These are phyloP conservation scores for Agraylea sexmaculata DNA, from an alignment of 1,140 invertebrate genomes.

Conservation along the genomic window DNA sequence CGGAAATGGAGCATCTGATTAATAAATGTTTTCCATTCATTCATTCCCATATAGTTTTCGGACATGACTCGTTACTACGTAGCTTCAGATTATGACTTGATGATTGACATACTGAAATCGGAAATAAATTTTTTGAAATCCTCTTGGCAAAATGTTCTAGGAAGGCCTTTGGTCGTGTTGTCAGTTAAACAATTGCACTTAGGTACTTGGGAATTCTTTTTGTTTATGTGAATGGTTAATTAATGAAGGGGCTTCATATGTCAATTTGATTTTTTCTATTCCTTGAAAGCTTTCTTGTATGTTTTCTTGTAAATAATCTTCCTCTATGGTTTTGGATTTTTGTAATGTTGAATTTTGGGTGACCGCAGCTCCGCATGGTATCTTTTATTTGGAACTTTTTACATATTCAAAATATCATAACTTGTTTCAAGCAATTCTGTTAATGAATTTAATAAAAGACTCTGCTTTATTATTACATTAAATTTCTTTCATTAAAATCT, in stretches of 20 bases:
- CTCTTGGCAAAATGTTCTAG: constrained; percentile 89
- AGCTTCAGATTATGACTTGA: constrained; percentile 89
- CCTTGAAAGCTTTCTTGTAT: too few relatives aligned
- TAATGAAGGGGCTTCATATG: too few relatives aligned
- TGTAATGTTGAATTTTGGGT: too few relatives aligned
- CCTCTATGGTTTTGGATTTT: too few relatives aligned
- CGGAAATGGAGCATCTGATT: constrained; percentile 2
- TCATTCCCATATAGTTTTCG: constrained; percentile 65
- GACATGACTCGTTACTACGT: constrained; percentile 94
- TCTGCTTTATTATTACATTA: too few relatives aligned
- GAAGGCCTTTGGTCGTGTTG: constrained; percentile 80
- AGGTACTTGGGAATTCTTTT: constrained; percentile 51
- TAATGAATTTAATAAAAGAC: too few relatives aligned
- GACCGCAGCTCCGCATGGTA: too few relatives aligned
- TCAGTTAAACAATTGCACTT: constrained; percentile 80
- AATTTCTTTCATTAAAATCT: constrained; percentile 5
- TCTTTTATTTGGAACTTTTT: too few relatives aligned
- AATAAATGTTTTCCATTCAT: constrained; percentile 20
- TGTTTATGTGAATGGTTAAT: constrained; percentile 6
- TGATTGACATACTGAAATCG: constrained; percentile 94
- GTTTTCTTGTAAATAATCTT: too few relatives aligned
- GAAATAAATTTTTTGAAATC: constrained; percentile 95
- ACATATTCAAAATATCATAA: too few relatives aligned
- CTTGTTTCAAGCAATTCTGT: too few relatives aligned
- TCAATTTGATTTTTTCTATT: neutral